Percentiles rank a stretch among this genome's conserved stretches.
phyloP scores from a whole-genome alignment of 1,140 invertebrate species.

The Orchesella cincta region DNA sequence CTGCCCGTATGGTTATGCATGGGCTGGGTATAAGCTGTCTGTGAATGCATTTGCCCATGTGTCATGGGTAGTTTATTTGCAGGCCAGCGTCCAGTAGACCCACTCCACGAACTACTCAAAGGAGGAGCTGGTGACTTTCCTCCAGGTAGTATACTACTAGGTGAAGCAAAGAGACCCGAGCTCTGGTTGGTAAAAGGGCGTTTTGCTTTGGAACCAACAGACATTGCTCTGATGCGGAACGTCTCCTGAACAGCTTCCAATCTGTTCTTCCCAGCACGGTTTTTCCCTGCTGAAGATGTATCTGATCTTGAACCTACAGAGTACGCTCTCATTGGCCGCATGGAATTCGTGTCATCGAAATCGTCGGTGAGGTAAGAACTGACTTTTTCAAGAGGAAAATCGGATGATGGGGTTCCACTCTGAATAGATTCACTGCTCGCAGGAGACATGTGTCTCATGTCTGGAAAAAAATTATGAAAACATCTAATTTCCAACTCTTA shows the following conservation, averaged over 20 bases:
- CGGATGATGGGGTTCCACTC: conserved; percentile 69
- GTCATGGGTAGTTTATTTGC: conserved; percentile 26
- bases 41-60: not conserved
- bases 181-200: not conserved
- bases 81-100: conserved; percentile 46
- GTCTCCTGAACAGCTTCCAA: conserved; percentile 47
- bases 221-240: conserved; percentile 40
- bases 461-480: conserved; percentile 34
- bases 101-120: conserved; percentile 47
- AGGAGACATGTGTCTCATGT: conserved; percentile 59
- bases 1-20: conserved; percentile 16
- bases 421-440: conserved; percentile 70
- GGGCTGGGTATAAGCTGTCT: not conserved
- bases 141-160: not conserved
- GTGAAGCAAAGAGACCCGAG: not conserved
- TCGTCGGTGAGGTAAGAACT: conserved; percentile 64
- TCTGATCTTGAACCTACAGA: conserved; percentile 82
- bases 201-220: conserved; percentile 42
- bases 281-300: conserved; percentile 39
- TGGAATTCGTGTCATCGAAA: conserved; percentile 58
- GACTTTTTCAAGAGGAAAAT: conserved; percentile 67
- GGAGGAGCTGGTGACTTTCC: conserved; percentile 25
- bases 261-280: conserved; percentile 43
- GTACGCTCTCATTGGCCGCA: conserved; percentile 73
- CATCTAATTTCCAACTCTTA: not conserved